Evolutionary conservation across 2,113 vertebrate genomes (phyloP), one percentile per base, ranked within the genome.

Genomic region (Aspidoscelis tigris): DNA sequence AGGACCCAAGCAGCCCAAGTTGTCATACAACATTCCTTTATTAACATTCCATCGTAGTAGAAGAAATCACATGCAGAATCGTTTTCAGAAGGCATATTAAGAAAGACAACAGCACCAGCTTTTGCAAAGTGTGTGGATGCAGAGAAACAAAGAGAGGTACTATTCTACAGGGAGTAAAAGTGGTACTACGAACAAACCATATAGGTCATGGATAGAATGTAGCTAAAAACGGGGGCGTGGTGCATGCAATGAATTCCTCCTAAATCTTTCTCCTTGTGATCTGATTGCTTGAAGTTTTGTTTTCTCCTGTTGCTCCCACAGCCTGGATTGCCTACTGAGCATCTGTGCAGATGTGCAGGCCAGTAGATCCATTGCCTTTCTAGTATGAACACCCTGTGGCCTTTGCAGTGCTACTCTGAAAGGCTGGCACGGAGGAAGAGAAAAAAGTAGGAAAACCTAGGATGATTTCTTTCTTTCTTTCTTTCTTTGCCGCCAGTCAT

Each of bases 11-110:
- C n/a, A 7, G 33, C 58, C 11, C 0, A 24, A 44, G 1, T 66
- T 84, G 66, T 83, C 70, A 79, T 79, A 83, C 78, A 85, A 79
- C 86, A 83, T 87, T 87, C 70, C 84, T 87, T 87, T 87, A 87
- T 87, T 87, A 26, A 79, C 47, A 69, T 83, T 87, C 61, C 86
- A 83, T 75, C 47, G 44, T 74, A 9, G 33, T 47, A 24, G 61
- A 83, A 87, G 86, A 79, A 58, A 87, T 79, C 47, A 69, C 86
- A 79, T 83, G 86, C 86, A 87, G 68, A 71, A 78, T 24, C 76
- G 47, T 76, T 12, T 43, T 39, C 3, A 43, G 65, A 68, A 72
- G 22, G 47, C n/a, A 80, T 65, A 74, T 65, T 74, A 55, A 78
- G 58, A 78, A 83, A 73, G 61, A 53, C 58, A 65, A 44, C 39